Base-by-base conservation (phyloP, 2,113 vertebrate genomes). In the Callorhinus ursinus region DNA sequence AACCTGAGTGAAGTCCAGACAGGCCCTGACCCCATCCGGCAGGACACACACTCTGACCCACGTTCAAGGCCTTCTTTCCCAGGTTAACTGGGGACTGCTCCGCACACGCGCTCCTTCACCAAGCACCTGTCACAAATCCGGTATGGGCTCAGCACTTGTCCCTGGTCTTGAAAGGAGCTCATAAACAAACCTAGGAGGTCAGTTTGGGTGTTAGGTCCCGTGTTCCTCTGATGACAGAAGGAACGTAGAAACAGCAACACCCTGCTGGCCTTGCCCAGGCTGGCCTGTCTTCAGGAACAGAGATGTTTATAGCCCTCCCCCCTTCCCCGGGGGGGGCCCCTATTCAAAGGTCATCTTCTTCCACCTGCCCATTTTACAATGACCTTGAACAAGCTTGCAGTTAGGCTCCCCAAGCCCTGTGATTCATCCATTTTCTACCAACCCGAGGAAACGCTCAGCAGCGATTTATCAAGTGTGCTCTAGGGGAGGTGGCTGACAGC, bases 401-500 rank as follows among this genome's bases (percentile, higher is more conserved):
- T 24, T 53, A 87, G 95, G 59, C 24, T 92, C 94, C 53, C 15
- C 22, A 88, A 84, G 33, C 79, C 91, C 72, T 22, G 92, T 57
- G 82, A 92, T 74, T 91, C 96, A 93, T 55, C 55, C 55, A 53
- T 86, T 94, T 96, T 69, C 85, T 4, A 83, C 69, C 49, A 93
- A 77, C 59, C 92, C 1, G 6, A 46, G 74, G 79, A 97, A 86
- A n/a, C 0, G 8, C 82, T 95, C 90, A 4, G 90, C 67, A 82
- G 72, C 61, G 79, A 85, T 89, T 83, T 76, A 69, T 88, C 77
- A 82, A 88, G 93, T 5, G 46, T 8, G 26, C 93, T 55, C 9
- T 19, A 51, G 33, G 90, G 51, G 65, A 91, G 88, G 95, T 42
- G 33, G 82, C 85, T 85, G 94, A 95, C 91, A 90, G 97, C 72